phyloP scores from a whole-genome alignment of 2,797 vertebrate genomes.

The Poecilia velifera region DNA sequence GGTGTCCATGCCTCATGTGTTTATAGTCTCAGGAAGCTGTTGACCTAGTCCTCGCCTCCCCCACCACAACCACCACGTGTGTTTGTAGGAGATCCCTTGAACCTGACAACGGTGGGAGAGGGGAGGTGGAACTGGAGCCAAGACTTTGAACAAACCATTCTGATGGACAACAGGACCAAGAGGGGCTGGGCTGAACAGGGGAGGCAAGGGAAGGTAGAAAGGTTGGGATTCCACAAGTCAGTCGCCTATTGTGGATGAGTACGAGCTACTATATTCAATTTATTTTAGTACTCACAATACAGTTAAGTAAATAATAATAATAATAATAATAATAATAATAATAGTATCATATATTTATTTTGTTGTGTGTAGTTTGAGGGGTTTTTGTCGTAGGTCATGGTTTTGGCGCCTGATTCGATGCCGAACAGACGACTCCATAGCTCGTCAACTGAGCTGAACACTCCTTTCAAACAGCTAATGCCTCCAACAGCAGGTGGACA shows the following conservation, averaged over 20 bases:
- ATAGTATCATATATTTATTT: not conserved
- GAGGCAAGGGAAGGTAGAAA: constrained; percentile 29
- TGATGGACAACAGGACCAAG: constrained; percentile 72
- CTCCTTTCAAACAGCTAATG: not conserved
- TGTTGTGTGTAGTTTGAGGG: not conserved
- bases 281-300: not conserved
- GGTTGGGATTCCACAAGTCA: constrained; percentile 51
- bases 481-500: constrained; percentile 2
- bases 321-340: not conserved
- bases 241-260: not conserved
- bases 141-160: constrained; percentile 70
- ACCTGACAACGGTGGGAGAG: constrained; percentile 73
- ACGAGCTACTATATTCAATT: not conserved
- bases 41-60: constrained; percentile 57
- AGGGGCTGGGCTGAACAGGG: constrained; percentile 3
- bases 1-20: constrained; percentile 58
- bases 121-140: constrained; percentile 51
- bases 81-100: constrained; percentile 76
- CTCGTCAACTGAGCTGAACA: constrained; percentile 8
- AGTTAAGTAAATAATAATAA: not conserved
- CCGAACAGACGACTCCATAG: not conserved
- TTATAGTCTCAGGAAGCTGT: constrained; percentile 72
- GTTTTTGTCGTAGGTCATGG: not conserved
- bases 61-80: constrained; percentile 37
- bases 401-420: not conserved